Conservation (phyloP, 2,888 invertebrate species). For the Hemistola chrysoprasaria region DNA sequence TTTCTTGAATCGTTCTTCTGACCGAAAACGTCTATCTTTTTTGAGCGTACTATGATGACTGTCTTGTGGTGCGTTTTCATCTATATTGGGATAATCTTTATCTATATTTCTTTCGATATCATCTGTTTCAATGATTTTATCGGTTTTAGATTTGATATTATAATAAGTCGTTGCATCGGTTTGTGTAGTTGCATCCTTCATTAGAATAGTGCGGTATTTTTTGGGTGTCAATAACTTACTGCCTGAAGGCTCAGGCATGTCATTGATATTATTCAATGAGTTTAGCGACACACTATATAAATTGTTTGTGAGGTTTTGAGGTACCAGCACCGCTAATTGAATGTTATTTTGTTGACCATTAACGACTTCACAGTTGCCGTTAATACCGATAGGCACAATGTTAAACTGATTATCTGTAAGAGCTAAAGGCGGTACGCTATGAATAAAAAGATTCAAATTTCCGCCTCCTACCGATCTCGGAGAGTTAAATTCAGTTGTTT, state of each 20-base stretch:
- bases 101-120: slow-evolving; percentile 69
- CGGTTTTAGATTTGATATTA: slow-evolving; percentile 44
- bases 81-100: slow-evolving; percentile 75
- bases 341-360: slow-evolving; percentile 72
- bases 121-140: slow-evolving; percentile 61
- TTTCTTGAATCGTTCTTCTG: slow-evolving; percentile 80
- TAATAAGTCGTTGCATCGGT: slow-evolving; percentile 77
- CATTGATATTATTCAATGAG: slow-evolving; percentile 58
- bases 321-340: slow-evolving; percentile 84
- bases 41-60: slow-evolving; percentile 70
- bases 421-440: slow-evolving; percentile 68
- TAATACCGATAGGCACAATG: slow-evolving; percentile 70
- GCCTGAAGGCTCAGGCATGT: slow-evolving; percentile 45
- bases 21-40: slow-evolving; percentile 78
- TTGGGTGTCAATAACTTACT: slow-evolving; percentile 69
- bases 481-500: slow-evolving; percentile 68
- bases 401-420: slow-evolving; percentile 69
- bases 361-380: slow-evolving; percentile 62
- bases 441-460: slow-evolving; percentile 69
- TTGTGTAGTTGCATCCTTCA: slow-evolving; percentile 86
- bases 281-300: slow-evolving; percentile 71
- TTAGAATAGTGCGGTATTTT: slow-evolving; percentile 71
- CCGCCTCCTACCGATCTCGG: slow-evolving; percentile 67
- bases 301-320: slow-evolving; percentile 69
- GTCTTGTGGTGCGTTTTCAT: slow-evolving; percentile 76